phyloP scores from a whole-genome alignment of 1,140 invertebrate genomes.

The Euschistus heros region DNA sequence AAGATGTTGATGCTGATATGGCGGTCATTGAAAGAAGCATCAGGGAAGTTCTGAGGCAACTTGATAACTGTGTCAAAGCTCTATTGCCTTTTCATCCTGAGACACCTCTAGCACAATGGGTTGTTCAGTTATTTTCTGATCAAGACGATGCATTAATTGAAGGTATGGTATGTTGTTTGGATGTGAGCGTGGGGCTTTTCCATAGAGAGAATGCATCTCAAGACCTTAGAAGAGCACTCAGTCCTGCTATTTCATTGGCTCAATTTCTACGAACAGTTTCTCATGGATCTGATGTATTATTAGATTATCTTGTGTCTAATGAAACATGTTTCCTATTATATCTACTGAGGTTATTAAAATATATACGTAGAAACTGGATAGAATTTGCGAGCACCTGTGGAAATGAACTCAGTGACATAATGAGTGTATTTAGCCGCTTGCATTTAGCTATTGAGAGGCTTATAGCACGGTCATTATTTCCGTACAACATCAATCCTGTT shows the following conservation, averaged over 20 bases:
- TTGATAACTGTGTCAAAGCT: constrained; percentile 71
- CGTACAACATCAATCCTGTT: constrained; percentile 82
- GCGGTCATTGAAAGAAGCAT: constrained; percentile 75
- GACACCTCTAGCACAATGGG: constrained; percentile 73
- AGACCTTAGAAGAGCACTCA: constrained; percentile 64
- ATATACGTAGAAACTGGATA: constrained; percentile 69
- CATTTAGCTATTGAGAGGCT: constrained; percentile 69
- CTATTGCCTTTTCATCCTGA: constrained; percentile 76
- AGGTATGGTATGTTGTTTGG: constrained; percentile 82
- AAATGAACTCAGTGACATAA: constrained; percentile 65
- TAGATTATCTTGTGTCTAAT: constrained; percentile 81
- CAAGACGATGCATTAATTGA: constrained; percentile 85
- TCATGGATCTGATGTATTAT: constrained; percentile 66
- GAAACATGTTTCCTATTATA: constrained; percentile 85
- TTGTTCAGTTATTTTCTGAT: constrained; percentile 77
- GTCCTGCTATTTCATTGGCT: constrained; percentile 70
- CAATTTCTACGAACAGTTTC: constrained; percentile 73
- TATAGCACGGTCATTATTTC: constrained; percentile 70
- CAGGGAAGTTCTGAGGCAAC: constrained; percentile 60
- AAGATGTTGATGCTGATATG: constrained; percentile 80
- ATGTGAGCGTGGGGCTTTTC: constrained; percentile 72
- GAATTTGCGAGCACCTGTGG: constrained; percentile 69
- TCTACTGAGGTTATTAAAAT: constrained; percentile 73
- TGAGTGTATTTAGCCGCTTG: constrained; percentile 69
- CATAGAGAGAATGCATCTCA: constrained; percentile 63